Evolutionary conservation across 1,140 invertebrate species (phyloP).

Genomic region (Archivesica marissinica): DNA sequence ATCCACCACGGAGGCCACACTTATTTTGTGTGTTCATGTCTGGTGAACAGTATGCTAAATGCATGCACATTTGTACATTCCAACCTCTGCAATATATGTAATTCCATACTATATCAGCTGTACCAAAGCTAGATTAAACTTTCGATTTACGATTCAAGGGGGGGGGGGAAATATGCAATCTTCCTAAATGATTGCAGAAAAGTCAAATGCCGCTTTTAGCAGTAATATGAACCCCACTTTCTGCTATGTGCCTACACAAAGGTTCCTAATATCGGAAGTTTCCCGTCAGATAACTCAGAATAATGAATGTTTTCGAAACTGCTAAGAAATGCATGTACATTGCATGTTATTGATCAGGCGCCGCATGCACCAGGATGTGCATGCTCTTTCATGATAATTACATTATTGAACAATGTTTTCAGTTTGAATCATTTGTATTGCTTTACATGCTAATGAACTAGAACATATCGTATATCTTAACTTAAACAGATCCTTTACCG

Average conservation of each 20-base stretch:
- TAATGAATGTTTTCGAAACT: constrained; percentile 49
- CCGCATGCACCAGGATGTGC: constrained; percentile 40
- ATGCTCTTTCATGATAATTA: constrained; percentile 53
- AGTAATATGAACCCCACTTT: background rate
- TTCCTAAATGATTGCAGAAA: too few species aligned
- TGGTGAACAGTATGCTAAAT: too few species aligned
- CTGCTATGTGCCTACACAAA: constrained; percentile 32
- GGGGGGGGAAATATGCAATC: too few species aligned
- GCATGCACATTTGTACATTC: too few species aligned
- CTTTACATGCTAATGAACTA: constrained; percentile 17
- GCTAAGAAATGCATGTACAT: constrained; percentile 55
- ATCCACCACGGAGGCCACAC: too few species aligned
- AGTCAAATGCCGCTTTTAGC: background rate
- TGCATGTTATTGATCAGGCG: constrained; percentile 43
- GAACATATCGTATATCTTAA: too few species aligned
- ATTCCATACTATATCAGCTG: too few species aligned
- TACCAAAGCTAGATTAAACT: too few species aligned
- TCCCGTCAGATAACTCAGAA: constrained; percentile 29
- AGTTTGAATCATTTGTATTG: constrained; percentile 40
- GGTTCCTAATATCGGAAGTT: constrained; percentile 4
- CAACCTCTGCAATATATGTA: too few species aligned
- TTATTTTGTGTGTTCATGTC: too few species aligned
- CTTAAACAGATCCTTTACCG: too few species aligned
- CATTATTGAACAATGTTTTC: constrained; percentile 40
- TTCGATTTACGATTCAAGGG: too few species aligned